phyloP scores from a whole-genome alignment of 2,113 vertebrate genomes.

The Phalacrocorax brasilianus region DNA sequence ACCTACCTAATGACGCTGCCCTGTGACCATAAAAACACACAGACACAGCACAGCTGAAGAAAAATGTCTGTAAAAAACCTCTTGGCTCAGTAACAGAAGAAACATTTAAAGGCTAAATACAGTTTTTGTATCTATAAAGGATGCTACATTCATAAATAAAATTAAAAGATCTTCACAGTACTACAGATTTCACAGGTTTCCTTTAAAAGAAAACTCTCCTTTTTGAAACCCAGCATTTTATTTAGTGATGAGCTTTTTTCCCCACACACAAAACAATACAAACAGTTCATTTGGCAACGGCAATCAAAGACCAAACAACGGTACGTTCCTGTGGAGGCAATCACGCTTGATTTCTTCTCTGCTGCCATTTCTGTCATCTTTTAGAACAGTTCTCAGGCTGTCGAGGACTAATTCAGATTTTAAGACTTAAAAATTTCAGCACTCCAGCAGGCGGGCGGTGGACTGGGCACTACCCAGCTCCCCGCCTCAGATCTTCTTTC shows the following conservation, averaged over 20 bases:
- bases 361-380: neutral
- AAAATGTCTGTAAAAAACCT: neutral
- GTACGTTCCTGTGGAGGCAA: neutral
- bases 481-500: neutral
- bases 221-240: neutral
- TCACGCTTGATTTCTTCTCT: neutral
- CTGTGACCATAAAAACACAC: neutral
- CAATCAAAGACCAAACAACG: neutral
- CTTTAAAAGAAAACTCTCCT: neutral
- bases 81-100: neutral
- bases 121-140: neutral
- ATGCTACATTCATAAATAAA: neutral
- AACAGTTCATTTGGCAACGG: neutral
- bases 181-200: neutral
- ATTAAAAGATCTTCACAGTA: neutral
- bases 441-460: neutral
- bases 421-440: neutral
- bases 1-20: neutral
- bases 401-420: neutral
- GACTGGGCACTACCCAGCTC: neutral
- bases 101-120: neutral
- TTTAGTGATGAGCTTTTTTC: neutral
- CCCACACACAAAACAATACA: neutral
- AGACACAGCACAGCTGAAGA: neutral
- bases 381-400: neutral